Conservation (phyloP, 2,888 invertebrate genomes). For the Vandiemenella viatica region DNA sequence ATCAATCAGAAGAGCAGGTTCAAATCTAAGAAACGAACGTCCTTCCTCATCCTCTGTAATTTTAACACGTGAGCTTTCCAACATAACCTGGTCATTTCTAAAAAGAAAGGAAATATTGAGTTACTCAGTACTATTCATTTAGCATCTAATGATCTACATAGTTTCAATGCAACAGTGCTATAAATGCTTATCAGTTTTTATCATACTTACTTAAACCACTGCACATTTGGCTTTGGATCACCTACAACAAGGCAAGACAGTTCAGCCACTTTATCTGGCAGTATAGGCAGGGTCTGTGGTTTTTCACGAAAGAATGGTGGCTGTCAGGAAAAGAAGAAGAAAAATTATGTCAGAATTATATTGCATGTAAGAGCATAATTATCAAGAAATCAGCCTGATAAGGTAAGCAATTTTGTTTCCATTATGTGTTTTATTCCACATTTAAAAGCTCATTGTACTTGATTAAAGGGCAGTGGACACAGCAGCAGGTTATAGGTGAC, state of each 20-base stretch:
- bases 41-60: constrained; percentile 62
- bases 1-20: constrained; percentile 67
- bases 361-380: too few species aligned
- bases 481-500: too few species aligned
- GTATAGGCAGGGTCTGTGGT: constrained; percentile 67
- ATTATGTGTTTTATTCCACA: too few species aligned
- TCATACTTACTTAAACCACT: constrained; percentile 63
- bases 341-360: too few species aligned
- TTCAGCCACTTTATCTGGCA: constrained; percentile 60
- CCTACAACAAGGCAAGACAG: constrained; percentile 74
- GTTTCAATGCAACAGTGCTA: background rate
- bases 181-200: background rate
- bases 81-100: constrained; percentile 67
- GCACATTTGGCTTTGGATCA: constrained; percentile 69
- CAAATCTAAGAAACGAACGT: constrained; percentile 60
- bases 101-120: constrained; percentile 9
- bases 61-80: constrained; percentile 58
- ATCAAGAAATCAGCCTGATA: too few species aligned
- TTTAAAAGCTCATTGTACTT: too few species aligned
- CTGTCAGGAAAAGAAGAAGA: constrained; percentile 26
- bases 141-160: background rate
- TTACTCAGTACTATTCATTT: background rate
- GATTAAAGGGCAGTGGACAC: too few species aligned
- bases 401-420: too few species aligned
- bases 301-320: constrained; percentile 87